A percentile compares a stretch with the other conserved stretches of the same genome.
Conservation (phyloP, 1,140 invertebrate species). For the Euwallacea similis region DNA sequence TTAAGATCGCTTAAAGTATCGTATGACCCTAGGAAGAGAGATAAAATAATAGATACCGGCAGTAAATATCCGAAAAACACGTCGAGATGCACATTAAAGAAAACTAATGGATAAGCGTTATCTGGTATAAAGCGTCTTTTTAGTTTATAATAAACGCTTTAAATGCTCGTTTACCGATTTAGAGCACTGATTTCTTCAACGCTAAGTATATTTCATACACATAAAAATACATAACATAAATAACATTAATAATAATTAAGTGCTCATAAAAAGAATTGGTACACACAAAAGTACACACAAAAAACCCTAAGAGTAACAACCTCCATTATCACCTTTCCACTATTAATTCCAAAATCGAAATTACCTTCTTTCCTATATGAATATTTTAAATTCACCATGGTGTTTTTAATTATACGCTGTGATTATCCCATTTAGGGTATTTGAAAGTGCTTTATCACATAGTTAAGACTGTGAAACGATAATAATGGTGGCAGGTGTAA, state of each 20-base stretch:
- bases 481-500: slow-evolving; percentile 20
- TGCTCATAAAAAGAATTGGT: neutral
- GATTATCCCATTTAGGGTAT: slow-evolving; percentile 22
- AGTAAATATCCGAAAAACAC: slow-evolving; percentile 3
- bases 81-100: neutral
- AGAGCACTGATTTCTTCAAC: neutral
- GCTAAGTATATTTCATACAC: neutral
- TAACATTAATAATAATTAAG: neutral
- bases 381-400: slow-evolving; percentile 13
- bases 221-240: neutral
- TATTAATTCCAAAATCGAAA: too few species aligned
- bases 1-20: slow-evolving; percentile 19
- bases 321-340: too few species aligned
- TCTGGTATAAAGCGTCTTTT: neutral
- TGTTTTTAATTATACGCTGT: slow-evolving; percentile 14
- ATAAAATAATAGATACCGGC: slow-evolving; percentile 13
- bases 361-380: slow-evolving; percentile 3
- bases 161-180: neutral
- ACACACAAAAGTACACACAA: too few species aligned
- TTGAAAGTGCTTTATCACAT: slow-evolving; percentile 19
- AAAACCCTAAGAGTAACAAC: too few species aligned
- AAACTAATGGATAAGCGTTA: neutral
- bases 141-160: neutral
- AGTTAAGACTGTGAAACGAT: slow-evolving; percentile 20
- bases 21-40: slow-evolving; percentile 14